phyloP scores from a whole-genome alignment of 2,797 vertebrate species.

The Halcyon smyrnensis region DNA sequence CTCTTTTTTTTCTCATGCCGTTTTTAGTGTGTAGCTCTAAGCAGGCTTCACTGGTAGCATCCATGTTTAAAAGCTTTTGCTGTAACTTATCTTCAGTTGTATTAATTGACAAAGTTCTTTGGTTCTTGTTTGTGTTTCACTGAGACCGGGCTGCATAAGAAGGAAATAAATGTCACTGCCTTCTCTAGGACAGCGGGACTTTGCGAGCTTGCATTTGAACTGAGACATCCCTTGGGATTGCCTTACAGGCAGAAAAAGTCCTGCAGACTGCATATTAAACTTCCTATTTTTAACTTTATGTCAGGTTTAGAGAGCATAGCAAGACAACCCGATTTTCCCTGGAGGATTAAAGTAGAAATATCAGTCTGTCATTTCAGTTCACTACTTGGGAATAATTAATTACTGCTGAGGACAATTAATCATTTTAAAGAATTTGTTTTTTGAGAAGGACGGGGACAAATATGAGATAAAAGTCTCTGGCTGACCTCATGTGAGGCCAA shows the following conservation, averaged over 20 bases:
- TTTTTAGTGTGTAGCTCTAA: background rate
- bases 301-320: slow-evolving; percentile 41
- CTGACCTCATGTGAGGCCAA: background rate
- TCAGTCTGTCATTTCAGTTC: slow-evolving; percentile 59
- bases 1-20: background rate
- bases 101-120: background rate
- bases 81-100: background rate
- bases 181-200: slow-evolving; percentile 34
- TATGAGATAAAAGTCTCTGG: background rate
- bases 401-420: slow-evolving; percentile 47
- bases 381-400: slow-evolving; percentile 61
- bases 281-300: slow-evolving; percentile 67
- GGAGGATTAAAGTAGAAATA: slow-evolving; percentile 54
- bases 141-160: background rate
- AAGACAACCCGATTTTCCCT: slow-evolving; percentile 38
- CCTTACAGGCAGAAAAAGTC: slow-evolving; percentile 54
- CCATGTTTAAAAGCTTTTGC: background rate
- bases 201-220: slow-evolving; percentile 13
- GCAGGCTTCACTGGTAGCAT: background rate
- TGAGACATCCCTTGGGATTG: slow-evolving; percentile 40
- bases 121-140: background rate
- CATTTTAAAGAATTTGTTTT: background rate
- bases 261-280: slow-evolving; percentile 49
- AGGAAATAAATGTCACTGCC: slow-evolving; percentile 21
- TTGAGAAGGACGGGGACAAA: background rate